Evolutionary conservation across 2,888 invertebrate species (phyloP).

Genomic region (Drosophila parthenogenetica): DNA sequence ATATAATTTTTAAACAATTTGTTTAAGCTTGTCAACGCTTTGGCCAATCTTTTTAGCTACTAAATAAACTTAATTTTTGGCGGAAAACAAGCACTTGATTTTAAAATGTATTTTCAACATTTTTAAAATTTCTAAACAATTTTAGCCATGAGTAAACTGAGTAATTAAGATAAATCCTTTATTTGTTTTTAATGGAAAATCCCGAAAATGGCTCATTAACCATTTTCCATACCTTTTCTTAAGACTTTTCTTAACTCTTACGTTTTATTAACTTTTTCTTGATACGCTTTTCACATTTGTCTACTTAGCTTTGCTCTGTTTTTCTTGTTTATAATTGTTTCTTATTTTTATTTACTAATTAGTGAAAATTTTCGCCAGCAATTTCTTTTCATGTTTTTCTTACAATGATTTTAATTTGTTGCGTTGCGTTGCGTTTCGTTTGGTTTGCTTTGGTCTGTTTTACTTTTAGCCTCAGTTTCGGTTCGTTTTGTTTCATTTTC

Average conservation of each 20-base stretch:
- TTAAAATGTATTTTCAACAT: too few relatives aligned
- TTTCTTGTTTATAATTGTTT: constrained; percentile 1
- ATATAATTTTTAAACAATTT: too few relatives aligned
- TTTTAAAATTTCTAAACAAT: too few relatives aligned
- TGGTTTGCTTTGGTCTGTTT: constrained; percentile 35
- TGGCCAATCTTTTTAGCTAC: too few relatives aligned
- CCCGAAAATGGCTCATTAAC: too few relatives aligned
- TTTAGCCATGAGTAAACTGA: background rate
- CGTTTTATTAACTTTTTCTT: background rate
- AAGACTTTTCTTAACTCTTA: background rate
- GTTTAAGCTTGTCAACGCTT: too few relatives aligned
- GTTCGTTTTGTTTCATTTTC: constrained; percentile 33
- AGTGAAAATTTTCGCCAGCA: constrained; percentile 54
- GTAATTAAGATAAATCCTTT: too few relatives aligned
- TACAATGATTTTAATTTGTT: constrained; percentile 45
- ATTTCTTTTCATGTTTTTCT: constrained; percentile 56
- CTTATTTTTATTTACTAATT: constrained; percentile 49
- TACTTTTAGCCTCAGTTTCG: constrained; percentile 40
- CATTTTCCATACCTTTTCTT: background rate
- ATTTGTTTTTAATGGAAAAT: too few relatives aligned
- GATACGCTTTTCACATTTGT: constrained; percentile 2
- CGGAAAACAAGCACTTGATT: too few relatives aligned
- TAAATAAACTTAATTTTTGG: too few relatives aligned
- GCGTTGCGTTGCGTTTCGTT: constrained; percentile 40
- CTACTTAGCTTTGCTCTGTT: constrained; percentile 3